These are phyloP conservation scores for Eulithis prunata DNA, from an alignment of 2,888 invertebrate genomes.

Conservation along the genomic window DNA sequence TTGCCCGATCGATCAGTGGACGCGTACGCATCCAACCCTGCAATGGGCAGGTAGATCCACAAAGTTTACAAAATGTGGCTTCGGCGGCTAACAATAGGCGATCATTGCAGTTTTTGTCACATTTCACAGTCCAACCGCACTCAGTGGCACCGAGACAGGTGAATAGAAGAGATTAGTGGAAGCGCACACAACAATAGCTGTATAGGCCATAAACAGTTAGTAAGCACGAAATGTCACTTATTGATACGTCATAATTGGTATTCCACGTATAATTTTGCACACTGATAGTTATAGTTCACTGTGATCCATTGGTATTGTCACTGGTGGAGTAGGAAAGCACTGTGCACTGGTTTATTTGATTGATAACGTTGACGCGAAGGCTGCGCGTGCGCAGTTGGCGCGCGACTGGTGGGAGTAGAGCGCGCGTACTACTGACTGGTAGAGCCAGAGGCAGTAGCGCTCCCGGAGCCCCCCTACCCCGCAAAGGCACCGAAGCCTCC, in stretches of 20 bases:
- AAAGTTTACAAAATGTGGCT: constrained; percentile 77
- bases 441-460: constrained; percentile 79
- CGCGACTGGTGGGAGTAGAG: constrained; percentile 76
- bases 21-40: constrained; percentile 64
- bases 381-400: constrained; percentile 76
- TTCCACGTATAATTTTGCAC: constrained; percentile 51
- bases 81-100: constrained; percentile 62
- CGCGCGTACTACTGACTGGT: constrained; percentile 78
- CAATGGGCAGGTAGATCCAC: constrained; percentile 77
- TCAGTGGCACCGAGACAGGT: constrained; percentile 72
- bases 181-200: constrained; percentile 78
- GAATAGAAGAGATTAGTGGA: constrained; percentile 76
- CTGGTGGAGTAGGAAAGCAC: constrained; percentile 47
- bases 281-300: constrained; percentile 56
- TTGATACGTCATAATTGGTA: constrained; percentile 55
- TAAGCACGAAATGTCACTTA: constrained; percentile 65
- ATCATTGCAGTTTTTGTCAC: constrained; percentile 82
- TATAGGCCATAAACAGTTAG: constrained; percentile 78
- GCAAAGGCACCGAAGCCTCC: constrained; percentile 65
- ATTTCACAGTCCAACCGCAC: constrained; percentile 79
- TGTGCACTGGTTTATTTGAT: constrained; percentile 50
- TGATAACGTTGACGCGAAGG: constrained; percentile 57
- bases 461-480: constrained; percentile 67
- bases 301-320: constrained; percentile 68
- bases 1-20: constrained; percentile 71